A percentile compares a stretch with the other conserved stretches of the same genome.
Conservation (phyloP, 2,888 invertebrate species). For the Watsonalla cultraria region DNA sequence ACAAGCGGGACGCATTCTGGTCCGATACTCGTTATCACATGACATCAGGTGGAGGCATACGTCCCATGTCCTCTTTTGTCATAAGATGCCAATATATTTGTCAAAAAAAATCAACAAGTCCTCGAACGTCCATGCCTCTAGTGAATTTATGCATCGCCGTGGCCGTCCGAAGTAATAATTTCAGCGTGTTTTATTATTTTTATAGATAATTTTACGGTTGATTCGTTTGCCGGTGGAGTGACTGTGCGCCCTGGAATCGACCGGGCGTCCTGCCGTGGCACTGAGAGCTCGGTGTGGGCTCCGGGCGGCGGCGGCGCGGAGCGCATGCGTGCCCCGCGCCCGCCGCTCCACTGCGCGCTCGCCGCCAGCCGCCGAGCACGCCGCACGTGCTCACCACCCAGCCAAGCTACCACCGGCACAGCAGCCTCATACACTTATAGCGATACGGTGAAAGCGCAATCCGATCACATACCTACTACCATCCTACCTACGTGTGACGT, state of each 20-base stretch:
- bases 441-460: slow-evolving; percentile 33
- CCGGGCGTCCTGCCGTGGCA: slow-evolving; percentile 73
- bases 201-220: slow-evolving; percentile 40
- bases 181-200: slow-evolving; percentile 21
- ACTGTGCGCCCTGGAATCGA: slow-evolving; percentile 68
- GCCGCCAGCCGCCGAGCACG: slow-evolving; percentile 11
- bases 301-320: slow-evolving; percentile 41
- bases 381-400: slow-evolving; percentile 2
- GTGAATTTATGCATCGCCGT: not conserved
- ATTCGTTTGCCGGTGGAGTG: slow-evolving; percentile 35
- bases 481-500: slow-evolving; percentile 28
- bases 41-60: slow-evolving; percentile 42
- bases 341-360: slow-evolving; percentile 11
- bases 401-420: slow-evolving; percentile 4
- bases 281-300: slow-evolving; percentile 62
- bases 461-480: slow-evolving; percentile 25
- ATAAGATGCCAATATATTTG: slow-evolving; percentile 23
- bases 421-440: slow-evolving; percentile 24
- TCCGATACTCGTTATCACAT: slow-evolving; percentile 38
- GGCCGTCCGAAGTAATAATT: not conserved
- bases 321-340: slow-evolving; percentile 55
- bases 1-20: slow-evolving; percentile 23
- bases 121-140: not conserved
- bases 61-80: slow-evolving; percentile 31
- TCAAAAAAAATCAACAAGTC: slow-evolving; percentile 9